Base-by-base conservation (phyloP, 2,888 invertebrate species). In the Parasteatoda lunata region DNA sequence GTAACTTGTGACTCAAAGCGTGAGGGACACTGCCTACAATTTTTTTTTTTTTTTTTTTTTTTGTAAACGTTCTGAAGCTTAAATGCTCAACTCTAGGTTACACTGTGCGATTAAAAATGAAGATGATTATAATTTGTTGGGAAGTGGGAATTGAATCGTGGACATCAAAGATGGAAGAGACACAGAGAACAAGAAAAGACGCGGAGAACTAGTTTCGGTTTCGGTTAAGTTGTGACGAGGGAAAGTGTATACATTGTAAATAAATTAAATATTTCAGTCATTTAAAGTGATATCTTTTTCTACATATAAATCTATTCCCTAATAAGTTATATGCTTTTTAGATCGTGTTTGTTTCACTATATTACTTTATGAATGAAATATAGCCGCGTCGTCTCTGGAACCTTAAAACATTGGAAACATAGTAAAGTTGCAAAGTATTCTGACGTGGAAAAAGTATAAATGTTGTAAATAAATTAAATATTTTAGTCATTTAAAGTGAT, bases 81-180 rank as follows among this genome's bases (percentile, higher is more conserved):
- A 59, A 84, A 84, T 75, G 84, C 79, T 79, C 54, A 85, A 79
- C 64, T 80, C 71, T 52, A 70, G 71, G 51, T 47, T 48, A 48
- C 52, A 45, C 47, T 69, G 79, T 54, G 76, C 70, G 84, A 79
- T 84, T 79, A 84, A 54, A 69, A 79, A 54, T 47, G 48, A 30
- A 79, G 73, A 72, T 84, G 77, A 71, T 79, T 73, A 75, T 85
- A 76, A 85, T 85, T 85, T 80, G n/a, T 59, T 5, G 59, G n/a
- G 5, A 59, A n/a, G 80, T 49, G 71, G 54, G 72, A 72, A 78
- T 72, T 68, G 73, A 71, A 68, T 78, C 54, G 78, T 47, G 15
- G 59, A 75, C 54, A 47, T 49, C 51, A 72, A 77, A 68, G 48
- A n/a, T 49, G 49, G 65, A 65, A 59, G 65, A 48, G 49, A 13